These are phyloP conservation scores for Acleris holmiana DNA, from an alignment of 2,888 invertebrate genomes.

Conservation along the genomic window DNA sequence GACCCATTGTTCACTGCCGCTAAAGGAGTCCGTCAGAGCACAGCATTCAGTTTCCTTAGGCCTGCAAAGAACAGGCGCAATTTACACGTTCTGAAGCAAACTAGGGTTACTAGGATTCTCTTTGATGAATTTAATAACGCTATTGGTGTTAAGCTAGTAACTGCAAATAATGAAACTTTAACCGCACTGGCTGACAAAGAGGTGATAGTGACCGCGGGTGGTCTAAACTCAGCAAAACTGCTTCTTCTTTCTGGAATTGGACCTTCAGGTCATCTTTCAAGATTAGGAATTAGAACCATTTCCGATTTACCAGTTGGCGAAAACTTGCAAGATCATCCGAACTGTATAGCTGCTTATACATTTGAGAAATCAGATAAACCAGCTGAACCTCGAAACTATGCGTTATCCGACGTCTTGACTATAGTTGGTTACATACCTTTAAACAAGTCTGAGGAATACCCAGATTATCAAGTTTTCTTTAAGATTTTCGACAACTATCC, in stretches of 20 bases:
- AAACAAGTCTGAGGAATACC: constrained; percentile 14
- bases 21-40: constrained; percentile 88
- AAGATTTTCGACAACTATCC: constrained; percentile 1
- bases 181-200: constrained; percentile 52
- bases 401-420: neutral
- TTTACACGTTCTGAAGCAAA: constrained; percentile 60
- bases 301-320: constrained; percentile 61
- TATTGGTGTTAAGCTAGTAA: constrained; percentile 60
- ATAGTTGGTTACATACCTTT: neutral
- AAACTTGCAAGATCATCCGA: constrained; percentile 66
- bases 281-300: constrained; percentile 53
- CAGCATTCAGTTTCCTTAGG: constrained; percentile 87
- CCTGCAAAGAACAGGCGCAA: constrained; percentile 54
- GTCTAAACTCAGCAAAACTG: constrained; percentile 65
- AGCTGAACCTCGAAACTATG: neutral
- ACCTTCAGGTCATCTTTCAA: constrained; percentile 52
- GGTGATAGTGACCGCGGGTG: constrained; percentile 65
- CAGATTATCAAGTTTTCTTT: constrained; percentile 19
- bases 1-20: constrained; percentile 69
- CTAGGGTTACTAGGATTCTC: constrained; percentile 68
- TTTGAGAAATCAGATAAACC: constrained; percentile 4
- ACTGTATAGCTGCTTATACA: constrained; percentile 15
- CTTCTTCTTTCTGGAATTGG: constrained; percentile 71
- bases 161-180: constrained; percentile 45
- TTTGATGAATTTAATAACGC: constrained; percentile 66